phyloP scores from a whole-genome alignment of 2,888 invertebrate species.

The Cheilosia vulpina region DNA sequence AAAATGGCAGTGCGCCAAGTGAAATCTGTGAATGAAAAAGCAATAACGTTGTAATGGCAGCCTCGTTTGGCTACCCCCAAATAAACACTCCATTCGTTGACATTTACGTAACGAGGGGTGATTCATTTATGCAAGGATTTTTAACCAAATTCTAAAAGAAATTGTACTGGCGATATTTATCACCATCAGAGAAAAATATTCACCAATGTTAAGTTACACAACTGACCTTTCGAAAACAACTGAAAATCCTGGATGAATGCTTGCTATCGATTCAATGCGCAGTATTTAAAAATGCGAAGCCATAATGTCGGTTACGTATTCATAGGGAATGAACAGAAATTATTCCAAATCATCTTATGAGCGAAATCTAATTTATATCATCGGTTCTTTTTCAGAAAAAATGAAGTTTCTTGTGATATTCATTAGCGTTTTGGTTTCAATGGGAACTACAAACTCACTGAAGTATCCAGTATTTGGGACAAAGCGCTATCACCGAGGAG shows the following conservation, averaged over 20 bases:
- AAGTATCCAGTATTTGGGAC: constrained; percentile 76
- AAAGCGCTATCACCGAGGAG: constrained; percentile 76
- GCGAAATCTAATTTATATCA: background rate
- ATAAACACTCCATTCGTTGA: no score
- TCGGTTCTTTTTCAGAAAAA: background rate
- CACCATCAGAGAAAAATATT: no score
- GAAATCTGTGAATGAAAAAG: no score
- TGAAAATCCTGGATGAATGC: background rate
- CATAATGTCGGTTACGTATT: background rate
- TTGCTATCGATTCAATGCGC: background rate
- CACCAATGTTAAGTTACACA: background rate
- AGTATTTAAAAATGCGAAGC: no score
- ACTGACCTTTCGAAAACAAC: background rate
- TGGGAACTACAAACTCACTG: constrained; percentile 44
- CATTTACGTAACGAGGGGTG: no score
- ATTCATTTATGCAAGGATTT: no score
- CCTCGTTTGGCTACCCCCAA: no score
- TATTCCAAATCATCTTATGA: no score
- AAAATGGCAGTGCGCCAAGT: no score
- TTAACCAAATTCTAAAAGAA: no score
- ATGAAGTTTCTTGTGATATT: constrained; percentile 50
- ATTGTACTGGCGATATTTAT: no score
- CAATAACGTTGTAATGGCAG: no score
- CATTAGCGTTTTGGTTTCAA: constrained; percentile 36
- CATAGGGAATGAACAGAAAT: background rate